Evolutionary conservation across 2,888 invertebrate genomes (phyloP), one percentile per base, ranked within the genome.

Genomic region (Heterodera filipjevi): DNA sequence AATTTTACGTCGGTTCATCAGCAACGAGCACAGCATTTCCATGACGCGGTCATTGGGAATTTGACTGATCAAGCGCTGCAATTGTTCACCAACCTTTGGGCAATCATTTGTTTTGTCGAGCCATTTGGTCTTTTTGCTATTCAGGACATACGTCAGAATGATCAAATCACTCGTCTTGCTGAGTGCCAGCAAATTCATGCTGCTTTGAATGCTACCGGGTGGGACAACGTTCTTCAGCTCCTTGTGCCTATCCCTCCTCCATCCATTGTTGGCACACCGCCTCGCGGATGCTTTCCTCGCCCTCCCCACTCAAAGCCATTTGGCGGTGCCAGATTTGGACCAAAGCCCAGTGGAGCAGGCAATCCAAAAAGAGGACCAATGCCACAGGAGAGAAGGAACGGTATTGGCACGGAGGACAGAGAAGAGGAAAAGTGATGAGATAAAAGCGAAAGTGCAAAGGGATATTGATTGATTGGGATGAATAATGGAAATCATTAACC

Each of bases 21-120:
- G 66, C 75, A 64, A 33, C n/a, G 66, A 6, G 64, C 75, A 16
- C 19, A 64, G 14, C 75, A 75, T 33, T 59, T 75, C 22, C 75
- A 75, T 59, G 59, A 75, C 44, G 66, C 27, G 2, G 19, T 75
- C 19, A 10, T 30, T 6, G 66, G 66, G 16, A 75, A 75, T 44
- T 27, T 75, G 30, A 75, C 53, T 0, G 64, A 32, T 0, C 14
- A 32, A 30, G 53, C 75, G 10, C 53, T 75, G 30, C 64, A 33
- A 8, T 75, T 75, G 14, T 75, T 75, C 44, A 75, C n/a, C 32
- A 46, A 75, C 30, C 64, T 75, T 33, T 75, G 75, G 75, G 75
- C 59, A 16, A 10, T n/a, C 10, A 27, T 27, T 12, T 53, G 16
- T 53, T 53, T 53, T 53, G 53, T 22, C 22, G 8, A 35, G 14